Evolutionary conservation across 2,888 invertebrate species (phyloP), one percentile per base, ranked within the genome.

Genomic region (Lottia gigantea): DNA sequence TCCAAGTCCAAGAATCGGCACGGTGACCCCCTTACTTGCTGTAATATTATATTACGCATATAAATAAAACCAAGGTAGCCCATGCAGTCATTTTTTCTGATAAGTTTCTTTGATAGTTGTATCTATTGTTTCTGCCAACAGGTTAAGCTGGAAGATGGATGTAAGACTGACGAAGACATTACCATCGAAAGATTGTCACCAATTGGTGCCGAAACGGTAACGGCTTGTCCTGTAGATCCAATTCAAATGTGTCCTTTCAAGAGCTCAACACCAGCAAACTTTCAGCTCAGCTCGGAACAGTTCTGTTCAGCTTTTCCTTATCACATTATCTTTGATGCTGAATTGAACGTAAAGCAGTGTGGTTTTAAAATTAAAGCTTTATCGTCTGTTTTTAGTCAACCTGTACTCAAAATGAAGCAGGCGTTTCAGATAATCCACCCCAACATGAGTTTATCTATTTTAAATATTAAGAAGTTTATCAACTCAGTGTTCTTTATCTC

Each of bases 241-340:
- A 74, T 74, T 23, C 71, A 72, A 62, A 55, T 55, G 23, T 55
- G 55, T 55, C 55, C 55, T 23, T 19, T 55, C 19, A 55, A 23
- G 19, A 40, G 40, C 40, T 55, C 55, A 11, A 1, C 19, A 12
- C 19, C 19, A 23, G 49, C 71, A 7, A 70, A 67, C 31, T 78
- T 81, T 23, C 76, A 73, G 11, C 76, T 84, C 40, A 80, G 74
- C 67, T 77, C 80, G 6, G 74, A 77, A 23, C 78, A 81, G 62
- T 85, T 87, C 72, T 84, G 85, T 74, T 69, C 79, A 2, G 82
- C 83, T 8, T 83, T 87, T 65, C 86, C 87, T 0, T 87, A 85
- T 67, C 87, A 87, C 75, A 74, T 87, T n/a, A 79, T 86, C 7
- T 85, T 86, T 71, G 83, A 86, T 70, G 70, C 75, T n/a, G 46